phyloP scores from a whole-genome alignment of 2,888 invertebrate genomes.

The Sialis lutaria region DNA sequence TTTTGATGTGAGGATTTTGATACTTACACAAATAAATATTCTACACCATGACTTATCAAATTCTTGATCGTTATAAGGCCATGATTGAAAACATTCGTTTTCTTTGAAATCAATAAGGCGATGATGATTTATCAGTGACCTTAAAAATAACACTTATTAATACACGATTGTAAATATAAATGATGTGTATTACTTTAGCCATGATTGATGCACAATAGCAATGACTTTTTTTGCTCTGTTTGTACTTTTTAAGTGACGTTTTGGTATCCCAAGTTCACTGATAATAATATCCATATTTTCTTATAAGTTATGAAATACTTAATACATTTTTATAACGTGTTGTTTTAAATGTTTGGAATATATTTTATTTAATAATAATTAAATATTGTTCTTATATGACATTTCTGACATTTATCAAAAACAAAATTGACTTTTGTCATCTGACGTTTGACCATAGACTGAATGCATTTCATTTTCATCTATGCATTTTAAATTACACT shows the following conservation, averaged over 20 bases:
- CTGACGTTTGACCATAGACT: no score
- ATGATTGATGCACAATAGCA: constrained; percentile 44
- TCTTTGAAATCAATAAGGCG: constrained; percentile 25
- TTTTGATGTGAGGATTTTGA: not conserved
- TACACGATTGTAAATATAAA: constrained; percentile 1
- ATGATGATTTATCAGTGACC: constrained; percentile 28
- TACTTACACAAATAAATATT: constrained; percentile 33
- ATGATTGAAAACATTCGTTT: constrained; percentile 24
- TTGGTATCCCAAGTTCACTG: constrained; percentile 48
- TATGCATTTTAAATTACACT: no score
- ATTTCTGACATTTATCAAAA: no score
- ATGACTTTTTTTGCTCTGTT: constrained; percentile 38
- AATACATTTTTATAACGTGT: no score
- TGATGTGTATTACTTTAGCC: constrained; percentile 34
- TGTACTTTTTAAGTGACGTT: constrained; percentile 43
- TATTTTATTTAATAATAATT: no score
- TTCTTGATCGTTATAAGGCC: constrained; percentile 36
- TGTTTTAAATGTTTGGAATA: no score
- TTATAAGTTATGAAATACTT: no score
- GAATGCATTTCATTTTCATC: no score
- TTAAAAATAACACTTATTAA: constrained; percentile 7
- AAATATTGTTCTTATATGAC: no score
- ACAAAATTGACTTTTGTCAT: no score
- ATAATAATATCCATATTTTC: constrained; percentile 1
- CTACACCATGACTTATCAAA: constrained; percentile 36